Evolutionary conservation across 2,797 vertebrate genomes (phyloP).

Genomic region (Heliangelus exortis): DNA sequence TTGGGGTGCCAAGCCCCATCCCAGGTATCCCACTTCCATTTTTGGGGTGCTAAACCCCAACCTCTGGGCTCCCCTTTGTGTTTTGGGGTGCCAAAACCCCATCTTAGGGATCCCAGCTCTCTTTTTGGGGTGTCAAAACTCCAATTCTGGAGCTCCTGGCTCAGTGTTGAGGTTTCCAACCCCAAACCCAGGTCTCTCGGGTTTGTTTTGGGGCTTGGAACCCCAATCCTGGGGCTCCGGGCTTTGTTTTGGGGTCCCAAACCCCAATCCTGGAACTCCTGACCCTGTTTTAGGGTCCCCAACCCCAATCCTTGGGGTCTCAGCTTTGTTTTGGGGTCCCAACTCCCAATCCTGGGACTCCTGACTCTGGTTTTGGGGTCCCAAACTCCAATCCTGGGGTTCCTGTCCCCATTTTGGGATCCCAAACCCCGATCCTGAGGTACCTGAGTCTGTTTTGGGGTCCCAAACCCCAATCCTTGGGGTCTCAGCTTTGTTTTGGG

Average conservation of each 20-base stretch:
- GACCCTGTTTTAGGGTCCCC: neutral
- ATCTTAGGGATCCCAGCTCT: neutral
- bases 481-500: too few species aligned
- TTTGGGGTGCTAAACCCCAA: too few species aligned
- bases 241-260: neutral
- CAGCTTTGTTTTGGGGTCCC: neutral
- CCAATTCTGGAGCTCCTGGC: neutral
- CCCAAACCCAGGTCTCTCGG: fast-evolving
- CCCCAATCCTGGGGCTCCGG: fast-evolving
- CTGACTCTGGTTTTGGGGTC: neutral
- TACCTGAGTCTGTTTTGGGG: too few species aligned
- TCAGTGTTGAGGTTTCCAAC: too few species aligned
- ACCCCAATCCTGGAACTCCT: too few species aligned
- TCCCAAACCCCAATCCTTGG: too few species aligned
- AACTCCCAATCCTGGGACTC: fast-evolving
- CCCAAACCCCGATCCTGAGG: too few species aligned
- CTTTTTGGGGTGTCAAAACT: neutral
- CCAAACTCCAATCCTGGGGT: neutral
- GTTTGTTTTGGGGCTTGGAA: neutral
- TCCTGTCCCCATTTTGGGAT: too few species aligned
- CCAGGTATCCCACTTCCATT: too few species aligned
- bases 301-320: neutral
- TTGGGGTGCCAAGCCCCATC: too few species aligned
- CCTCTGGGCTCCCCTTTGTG: too few species aligned
- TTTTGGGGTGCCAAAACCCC: neutral